These are phyloP conservation scores for Bombylius major DNA, from an alignment of 2,888 invertebrate genomes.

Conservation along the genomic window DNA sequence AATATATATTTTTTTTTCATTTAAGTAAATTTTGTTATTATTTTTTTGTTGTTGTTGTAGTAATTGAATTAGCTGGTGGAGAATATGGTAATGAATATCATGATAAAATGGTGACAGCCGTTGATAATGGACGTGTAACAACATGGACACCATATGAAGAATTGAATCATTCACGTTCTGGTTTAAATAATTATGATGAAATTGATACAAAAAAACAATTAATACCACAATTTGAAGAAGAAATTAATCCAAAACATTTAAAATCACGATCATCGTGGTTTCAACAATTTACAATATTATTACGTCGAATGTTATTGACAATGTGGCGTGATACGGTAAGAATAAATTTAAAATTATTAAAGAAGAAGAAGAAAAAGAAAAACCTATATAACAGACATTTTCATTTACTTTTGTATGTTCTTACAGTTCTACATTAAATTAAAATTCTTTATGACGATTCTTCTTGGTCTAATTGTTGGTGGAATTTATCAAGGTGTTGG, in stretches of 20 bases:
- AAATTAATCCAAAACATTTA: conserved; percentile 40
- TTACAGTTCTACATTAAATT: conserved; percentile 56
- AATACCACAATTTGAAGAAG: conserved; percentile 29
- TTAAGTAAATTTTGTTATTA: not conserved
- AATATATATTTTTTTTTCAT: too few relatives aligned
- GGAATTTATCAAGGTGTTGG: conserved; percentile 60
- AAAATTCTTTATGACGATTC: conserved; percentile 53
- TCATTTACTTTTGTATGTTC: conserved; percentile 16
- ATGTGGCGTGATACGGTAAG: conserved; percentile 59
- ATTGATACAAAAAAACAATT: not conserved
- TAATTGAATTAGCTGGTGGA: conserved; percentile 67
- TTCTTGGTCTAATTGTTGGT: conserved; percentile 57
- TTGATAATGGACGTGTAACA: conserved; percentile 51
- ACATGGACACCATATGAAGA: conserved; percentile 36
- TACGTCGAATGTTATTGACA: conserved; percentile 60
- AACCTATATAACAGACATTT: not conserved
- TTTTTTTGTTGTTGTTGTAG: conserved; percentile 34
- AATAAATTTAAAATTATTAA: not conserved
- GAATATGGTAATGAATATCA: conserved; percentile 59
- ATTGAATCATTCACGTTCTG: conserved; percentile 24
- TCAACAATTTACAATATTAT: conserved; percentile 54
- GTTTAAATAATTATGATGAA: conserved; percentile 24
- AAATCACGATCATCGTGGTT: conserved; percentile 46
- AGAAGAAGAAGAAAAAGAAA: too few relatives aligned
- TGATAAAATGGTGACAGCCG: conserved; percentile 52